Evolutionary conservation across 2,797 vertebrate genomes (phyloP).

Genomic region (Argya squamiceps): DNA sequence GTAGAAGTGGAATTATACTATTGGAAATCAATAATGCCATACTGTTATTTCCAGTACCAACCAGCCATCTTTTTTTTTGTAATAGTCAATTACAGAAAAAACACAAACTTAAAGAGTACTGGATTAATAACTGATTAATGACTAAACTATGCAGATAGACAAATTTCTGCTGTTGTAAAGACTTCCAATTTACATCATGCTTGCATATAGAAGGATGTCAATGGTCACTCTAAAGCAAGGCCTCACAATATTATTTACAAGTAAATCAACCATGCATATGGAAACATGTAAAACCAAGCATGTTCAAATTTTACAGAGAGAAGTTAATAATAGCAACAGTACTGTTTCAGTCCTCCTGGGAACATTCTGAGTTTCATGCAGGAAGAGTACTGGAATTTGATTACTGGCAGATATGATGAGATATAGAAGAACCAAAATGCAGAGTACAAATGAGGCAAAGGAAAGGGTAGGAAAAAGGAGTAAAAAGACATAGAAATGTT

Average conservation of each 20-base stretch:
- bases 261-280: background rate
- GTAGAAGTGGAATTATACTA: background rate
- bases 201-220: background rate
- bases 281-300: background rate
- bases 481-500: background rate
- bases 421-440: background rate
- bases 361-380: background rate
- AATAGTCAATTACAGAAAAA: background rate
- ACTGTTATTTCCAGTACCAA: background rate
- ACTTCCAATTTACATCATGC: background rate
- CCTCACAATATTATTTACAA: background rate
- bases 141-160: background rate
- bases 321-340: background rate
- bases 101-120: rapidly evolving
- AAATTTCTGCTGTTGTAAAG: background rate
- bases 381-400: background rate
- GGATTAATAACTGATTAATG: background rate
- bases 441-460: background rate
- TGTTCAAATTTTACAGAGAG: background rate
- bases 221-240: background rate
- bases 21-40: background rate
- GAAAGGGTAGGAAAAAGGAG: background rate
- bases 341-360: background rate
- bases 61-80: background rate
- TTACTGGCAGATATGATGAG: background rate